Conservation (phyloP, 2,797 vertebrate genomes). For the Limnodromus scolopaceus region DNA sequence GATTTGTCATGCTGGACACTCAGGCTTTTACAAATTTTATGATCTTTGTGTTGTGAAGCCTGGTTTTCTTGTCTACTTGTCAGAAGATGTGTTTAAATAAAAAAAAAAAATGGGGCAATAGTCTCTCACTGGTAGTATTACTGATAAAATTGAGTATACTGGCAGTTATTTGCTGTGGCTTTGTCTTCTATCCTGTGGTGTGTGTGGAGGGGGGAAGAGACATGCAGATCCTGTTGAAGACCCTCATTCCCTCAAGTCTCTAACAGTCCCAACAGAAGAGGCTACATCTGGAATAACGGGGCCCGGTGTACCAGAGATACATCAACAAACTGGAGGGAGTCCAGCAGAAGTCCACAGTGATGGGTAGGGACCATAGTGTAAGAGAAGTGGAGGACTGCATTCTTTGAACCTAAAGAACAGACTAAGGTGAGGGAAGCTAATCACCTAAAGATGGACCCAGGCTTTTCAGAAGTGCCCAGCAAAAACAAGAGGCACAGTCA, state of each 20-base stretch:
- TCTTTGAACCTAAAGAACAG: neutral
- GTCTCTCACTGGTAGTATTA: neutral
- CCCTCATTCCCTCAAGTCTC: neutral
- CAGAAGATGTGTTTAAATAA: neutral
- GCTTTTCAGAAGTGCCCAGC: neutral
- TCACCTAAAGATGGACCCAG: neutral
- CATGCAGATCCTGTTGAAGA: neutral
- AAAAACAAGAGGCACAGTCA: neutral
- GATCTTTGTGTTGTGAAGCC: neutral
- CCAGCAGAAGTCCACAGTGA: neutral
- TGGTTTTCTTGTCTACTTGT: neutral
- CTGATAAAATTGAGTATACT: neutral
- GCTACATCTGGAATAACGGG: neutral
- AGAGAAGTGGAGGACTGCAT: neutral
- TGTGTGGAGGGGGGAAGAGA: neutral
- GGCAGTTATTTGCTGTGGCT: neutral
- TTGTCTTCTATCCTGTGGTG: neutral
- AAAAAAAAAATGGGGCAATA: neutral
- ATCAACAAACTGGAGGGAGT: neutral
- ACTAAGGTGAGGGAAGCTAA: neutral
- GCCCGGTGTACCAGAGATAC: neutral
- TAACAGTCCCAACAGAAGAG: neutral
- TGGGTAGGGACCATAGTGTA: fast-evolving
- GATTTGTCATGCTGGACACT: neutral
- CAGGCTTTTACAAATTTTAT: neutral